Base-by-base conservation (phyloP, 2,113 vertebrate species). In the Galbula dea region DNA sequence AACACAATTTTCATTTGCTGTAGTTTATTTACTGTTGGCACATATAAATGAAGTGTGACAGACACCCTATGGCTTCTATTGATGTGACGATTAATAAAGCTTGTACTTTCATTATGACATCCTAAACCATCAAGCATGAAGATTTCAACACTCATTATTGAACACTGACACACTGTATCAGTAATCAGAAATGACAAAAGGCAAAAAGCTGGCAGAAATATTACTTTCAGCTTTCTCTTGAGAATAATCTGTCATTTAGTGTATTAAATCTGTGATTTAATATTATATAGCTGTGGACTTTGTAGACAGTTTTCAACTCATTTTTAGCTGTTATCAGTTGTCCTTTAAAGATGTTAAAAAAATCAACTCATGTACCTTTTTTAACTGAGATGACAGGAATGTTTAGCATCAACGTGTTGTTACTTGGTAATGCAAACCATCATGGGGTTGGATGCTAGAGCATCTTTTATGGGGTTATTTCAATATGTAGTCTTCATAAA, bases 41-140 rank as follows among this genome's bases (percentile, higher is more conserved):
- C 65, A 59, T 43, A 89, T 29, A 90, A 89, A 85, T 83, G 62
- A 89, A 86, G 36, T 86, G 73, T 92, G 89, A 94, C 74, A 95
- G 93, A 62, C 32, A 90, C 67, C 43, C 88, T 79, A 36, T 86
- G 68, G 83, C 63, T 84, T 68, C 67, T 90, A 41, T 77, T 91
- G 88, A 96, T 87, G 87, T 90, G 63, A 88, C 37, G 86, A 93
- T 95, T 92, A 96, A 91, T 95, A 94, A 95, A 76, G 55, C 83
- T 86, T 95, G 69, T 87, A 61, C 57, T 94, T 90, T 69, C 51
- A 85, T 90, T 93, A 78, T 86, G 68, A 52, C 75, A 90, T 90
- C 24, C 63, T n/a, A 74, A 89, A 30, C 58, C 23, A 86, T 91
- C 45, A 41, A 90, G 52, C 72, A 36, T 79, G 61, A 73, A 84